Conservation (phyloP, 2,888 invertebrate genomes). For the Drosophila mulleri region DNA sequence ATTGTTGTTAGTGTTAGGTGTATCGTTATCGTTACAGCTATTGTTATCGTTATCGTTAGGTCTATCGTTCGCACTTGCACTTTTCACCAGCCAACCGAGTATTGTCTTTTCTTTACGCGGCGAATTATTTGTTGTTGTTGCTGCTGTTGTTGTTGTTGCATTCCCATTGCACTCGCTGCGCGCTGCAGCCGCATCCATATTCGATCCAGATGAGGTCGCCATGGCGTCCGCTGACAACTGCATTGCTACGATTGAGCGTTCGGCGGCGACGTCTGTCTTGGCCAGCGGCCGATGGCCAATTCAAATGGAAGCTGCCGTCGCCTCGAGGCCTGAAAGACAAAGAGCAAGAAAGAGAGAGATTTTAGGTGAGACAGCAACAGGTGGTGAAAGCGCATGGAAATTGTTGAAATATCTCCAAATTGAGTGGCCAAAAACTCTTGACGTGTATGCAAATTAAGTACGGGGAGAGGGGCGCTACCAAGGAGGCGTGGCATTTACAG, state of each 20-base stretch:
- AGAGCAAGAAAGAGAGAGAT: slow-evolving; percentile 13
- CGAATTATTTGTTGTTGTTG: slow-evolving; percentile 28
- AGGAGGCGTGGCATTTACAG: slow-evolving; percentile 12
- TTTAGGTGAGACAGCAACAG: slow-evolving; percentile 8
- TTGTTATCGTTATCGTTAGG: slow-evolving; percentile 36
- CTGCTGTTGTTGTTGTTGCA: slow-evolving; percentile 24
- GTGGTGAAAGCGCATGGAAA: slow-evolving; percentile 48
- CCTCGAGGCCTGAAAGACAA: slow-evolving; percentile 59
- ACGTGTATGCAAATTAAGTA: slow-evolving; percentile 35
- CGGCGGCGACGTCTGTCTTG: slow-evolving; percentile 26
- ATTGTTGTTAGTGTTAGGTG: slow-evolving; percentile 24
- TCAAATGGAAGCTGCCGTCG: slow-evolving; percentile 53
- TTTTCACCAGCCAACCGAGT: slow-evolving; percentile 81
- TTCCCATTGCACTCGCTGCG: slow-evolving; percentile 58
- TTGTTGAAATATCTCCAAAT: slow-evolving; percentile 26
- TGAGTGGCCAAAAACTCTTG: slow-evolving; percentile 29
- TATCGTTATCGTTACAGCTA: neutral
- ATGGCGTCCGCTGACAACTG: slow-evolving; percentile 41
- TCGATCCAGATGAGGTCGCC: slow-evolving; percentile 39
- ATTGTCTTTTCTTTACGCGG: slow-evolving; percentile 81
- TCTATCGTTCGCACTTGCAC: slow-evolving; percentile 57
- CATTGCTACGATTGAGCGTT: slow-evolving; percentile 27
- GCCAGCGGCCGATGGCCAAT: slow-evolving; percentile 58
- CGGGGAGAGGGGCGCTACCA: neutral
- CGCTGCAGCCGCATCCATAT: slow-evolving; percentile 41